Evolutionary conservation across 2,113 vertebrate genomes (phyloP), one percentile per base, ranked within the genome.

Genomic region (Colaptes auratus): DNA sequence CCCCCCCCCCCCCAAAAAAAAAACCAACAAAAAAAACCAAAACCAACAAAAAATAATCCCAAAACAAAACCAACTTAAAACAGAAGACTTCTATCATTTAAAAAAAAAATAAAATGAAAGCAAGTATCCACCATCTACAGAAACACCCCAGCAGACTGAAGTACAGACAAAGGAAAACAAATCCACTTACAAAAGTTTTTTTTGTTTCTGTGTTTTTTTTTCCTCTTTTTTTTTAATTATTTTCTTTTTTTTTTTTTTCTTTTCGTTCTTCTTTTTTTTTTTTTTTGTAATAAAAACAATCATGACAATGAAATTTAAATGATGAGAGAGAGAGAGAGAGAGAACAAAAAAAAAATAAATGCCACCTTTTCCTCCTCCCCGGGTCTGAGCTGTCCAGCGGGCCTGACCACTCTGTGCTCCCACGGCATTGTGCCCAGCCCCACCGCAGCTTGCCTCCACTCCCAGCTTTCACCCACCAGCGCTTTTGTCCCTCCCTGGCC

Each of bases 151-250:
- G 64, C 79, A 82, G 92, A 94, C 86, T 59, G 88, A 96, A 96
- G 93, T 96, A 93, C 78, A 72, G 94, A 90, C 88, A 53, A 96
- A 92, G 92, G 89, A 95, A 95, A 95, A 96, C 90, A 93, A 96
- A 96, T 97, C 94, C 96, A 96, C 81, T 73, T 74, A 96, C 91
- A 96, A 90, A 97, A 97, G 92, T 91, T 94, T 92, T 64, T 91
- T 67, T 95, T 89, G 91, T 66, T 15, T 92, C 96, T 96, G 14
- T 44, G 15, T 14, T 30, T 6, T 11, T 10, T 2, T 31, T 36
- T 12, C 10, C 16, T 92, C 94, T 95, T 92, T 90, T 95, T 39
- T 39, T 39, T 39, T 11, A 39, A 39, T 39, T 39, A 39, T 39
- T 39, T 39, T 39, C 39, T 10, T 91, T 94, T 92, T 64, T 91